Evolutionary conservation across 1,140 invertebrate genomes (phyloP), one percentile per base, ranked within the genome.

Genomic region (Drosophila arizonae): DNA sequence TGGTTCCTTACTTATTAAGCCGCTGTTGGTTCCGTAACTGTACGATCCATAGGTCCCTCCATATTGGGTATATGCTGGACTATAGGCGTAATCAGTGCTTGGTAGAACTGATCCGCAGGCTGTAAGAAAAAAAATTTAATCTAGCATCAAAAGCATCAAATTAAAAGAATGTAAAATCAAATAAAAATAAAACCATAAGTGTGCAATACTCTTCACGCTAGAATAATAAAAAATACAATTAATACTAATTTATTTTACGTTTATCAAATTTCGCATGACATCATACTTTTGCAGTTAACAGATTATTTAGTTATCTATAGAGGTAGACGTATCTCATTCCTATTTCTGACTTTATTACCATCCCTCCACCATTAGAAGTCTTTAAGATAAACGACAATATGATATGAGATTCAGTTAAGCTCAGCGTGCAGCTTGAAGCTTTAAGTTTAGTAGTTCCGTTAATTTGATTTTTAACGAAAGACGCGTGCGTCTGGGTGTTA

Each of bases 41-140:
- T 96, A 96, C 13, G 94, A 94, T 60, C 94, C 94, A 81, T 96
- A 96, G 9, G 95, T 92, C 62, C 94, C 93, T 45, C 95, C 94
- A 91, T 96, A 96, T 90, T 96, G 95, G 69, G 95, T 94, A 90
- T 96, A 96, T 4, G 95, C 94, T 33, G 95, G 94, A 82, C 93
- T 95, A 91, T 96, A 96, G 17, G 95, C 93, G 87, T 96, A 96
- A 87, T 96, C 95, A 17, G 90, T 89, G 33, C 91, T 93, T 71
- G 93, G 93, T 43, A 94, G 93, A 28, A 94, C 93, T 6, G 94
- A 92, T 11, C 94, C 93, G 73, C 94, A 94, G 79, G 94, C 94
- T 95, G 36, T 24, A 79, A 75, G 30, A 45, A 17, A 24, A 64
- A 6, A 33, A n/a, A 50, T 41, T 8, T 43, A 30, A 13, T 26